Evolutionary conservation across 1,140 invertebrate genomes (phyloP).

Genomic region (Pseudomyrmex concolor): DNA sequence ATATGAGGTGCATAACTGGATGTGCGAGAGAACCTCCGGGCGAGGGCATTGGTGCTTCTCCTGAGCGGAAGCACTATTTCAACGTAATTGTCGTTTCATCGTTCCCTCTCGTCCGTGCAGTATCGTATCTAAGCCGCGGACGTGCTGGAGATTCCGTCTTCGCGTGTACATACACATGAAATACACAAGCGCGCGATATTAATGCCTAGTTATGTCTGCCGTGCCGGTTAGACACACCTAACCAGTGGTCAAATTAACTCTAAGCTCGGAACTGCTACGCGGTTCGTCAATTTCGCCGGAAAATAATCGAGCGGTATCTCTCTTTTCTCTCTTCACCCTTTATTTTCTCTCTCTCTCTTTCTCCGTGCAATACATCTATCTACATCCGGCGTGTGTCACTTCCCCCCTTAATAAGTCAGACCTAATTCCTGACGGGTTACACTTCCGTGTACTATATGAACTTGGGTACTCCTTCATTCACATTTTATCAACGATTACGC

Average conservation of each 20-base stretch:
- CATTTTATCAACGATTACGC: not conserved
- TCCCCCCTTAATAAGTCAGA: constrained; percentile 45
- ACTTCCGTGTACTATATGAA: constrained; percentile 45
- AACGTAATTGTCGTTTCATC: constrained; percentile 78
- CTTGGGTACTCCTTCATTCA: not conserved
- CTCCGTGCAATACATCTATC: constrained; percentile 11
- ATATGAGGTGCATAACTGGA: constrained; percentile 22
- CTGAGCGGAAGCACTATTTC: constrained; percentile 78
- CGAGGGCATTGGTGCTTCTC: constrained; percentile 64
- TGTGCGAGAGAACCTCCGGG: constrained; percentile 7
- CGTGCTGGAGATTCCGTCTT: constrained; percentile 64
- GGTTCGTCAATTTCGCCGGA: constrained; percentile 45
- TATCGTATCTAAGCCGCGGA: constrained; percentile 62
- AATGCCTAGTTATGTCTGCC: constrained; percentile 59
- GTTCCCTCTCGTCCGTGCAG: constrained; percentile 68
- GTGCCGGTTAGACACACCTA: constrained; percentile 63
- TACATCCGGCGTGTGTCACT: constrained; percentile 52
- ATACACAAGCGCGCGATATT: constrained; percentile 58
- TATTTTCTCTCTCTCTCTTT: not conserved
- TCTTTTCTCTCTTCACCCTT: not conserved
- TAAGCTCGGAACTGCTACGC: constrained; percentile 27
- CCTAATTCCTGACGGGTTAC: constrained; percentile 34
- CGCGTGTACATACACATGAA: constrained; percentile 13
- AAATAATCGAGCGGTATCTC: constrained; percentile 58
- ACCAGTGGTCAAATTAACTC: constrained; percentile 70